These are phyloP conservation scores for Phyllotis vaccarum DNA, from an alignment of 2,797 vertebrate species.

Conservation along the genomic window DNA sequence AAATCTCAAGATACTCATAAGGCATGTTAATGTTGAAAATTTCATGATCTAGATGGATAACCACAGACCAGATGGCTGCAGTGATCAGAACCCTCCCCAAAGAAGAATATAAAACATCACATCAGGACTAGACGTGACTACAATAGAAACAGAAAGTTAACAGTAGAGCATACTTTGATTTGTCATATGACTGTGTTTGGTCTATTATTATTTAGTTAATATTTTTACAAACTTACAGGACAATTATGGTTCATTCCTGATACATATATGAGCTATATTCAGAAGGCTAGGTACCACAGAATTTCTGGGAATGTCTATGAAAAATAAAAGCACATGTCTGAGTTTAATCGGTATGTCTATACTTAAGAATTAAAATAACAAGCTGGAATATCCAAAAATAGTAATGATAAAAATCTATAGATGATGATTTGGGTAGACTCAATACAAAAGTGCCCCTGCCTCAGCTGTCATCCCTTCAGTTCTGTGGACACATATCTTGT, in stretches of 20 bases:
- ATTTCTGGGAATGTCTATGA: background rate
- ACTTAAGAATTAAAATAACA: background rate
- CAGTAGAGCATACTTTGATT: background rate
- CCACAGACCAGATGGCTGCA: background rate
- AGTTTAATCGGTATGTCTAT: background rate
- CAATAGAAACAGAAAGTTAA: background rate
- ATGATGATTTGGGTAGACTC: background rate
- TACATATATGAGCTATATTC: background rate
- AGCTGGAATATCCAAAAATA: background rate
- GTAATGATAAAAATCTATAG: background rate
- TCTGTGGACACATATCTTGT: no score
- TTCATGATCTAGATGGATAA: background rate
- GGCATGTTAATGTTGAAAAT: background rate
- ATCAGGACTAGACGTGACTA: background rate
- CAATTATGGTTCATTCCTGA: background rate
- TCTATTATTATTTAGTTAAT: background rate
- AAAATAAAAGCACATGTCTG: background rate
- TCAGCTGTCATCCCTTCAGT: background rate
- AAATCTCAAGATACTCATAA: background rate
- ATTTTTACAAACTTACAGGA: background rate
- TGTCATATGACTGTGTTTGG: background rate
- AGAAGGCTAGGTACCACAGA: background rate
- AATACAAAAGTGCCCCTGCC: background rate
- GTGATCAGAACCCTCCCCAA: background rate
- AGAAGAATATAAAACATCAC: background rate